These are phyloP conservation scores for Melipona quadrifasciata DNA, from an alignment of 1,140 invertebrate genomes.

Conservation along the genomic window DNA sequence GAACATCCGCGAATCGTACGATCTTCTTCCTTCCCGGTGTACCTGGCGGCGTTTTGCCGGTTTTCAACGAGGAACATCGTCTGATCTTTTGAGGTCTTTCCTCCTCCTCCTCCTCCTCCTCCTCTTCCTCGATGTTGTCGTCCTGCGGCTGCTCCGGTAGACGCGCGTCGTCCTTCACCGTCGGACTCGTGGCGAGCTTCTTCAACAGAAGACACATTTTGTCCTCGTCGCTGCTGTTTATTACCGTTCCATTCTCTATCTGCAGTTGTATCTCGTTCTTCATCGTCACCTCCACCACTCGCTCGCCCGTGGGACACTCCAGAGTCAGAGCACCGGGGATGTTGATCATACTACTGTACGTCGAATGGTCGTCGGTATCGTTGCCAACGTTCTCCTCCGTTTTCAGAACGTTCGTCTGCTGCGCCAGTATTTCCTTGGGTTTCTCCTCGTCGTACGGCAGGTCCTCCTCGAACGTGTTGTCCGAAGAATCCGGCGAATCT, in stretches of 20 bases:
- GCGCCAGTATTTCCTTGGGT: background rate
- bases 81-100: slow-evolving; percentile 85
- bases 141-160: slow-evolving; percentile 64
- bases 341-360: slow-evolving; percentile 62
- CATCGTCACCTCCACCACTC: slow-evolving; percentile 29
- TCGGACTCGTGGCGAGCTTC: slow-evolving; percentile 51
- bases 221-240: slow-evolving; percentile 49
- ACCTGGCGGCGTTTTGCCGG: slow-evolving; percentile 94
- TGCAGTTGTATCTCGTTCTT: slow-evolving; percentile 61
- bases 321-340: slow-evolving; percentile 57
- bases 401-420: slow-evolving; percentile 1
- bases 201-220: slow-evolving; percentile 60
- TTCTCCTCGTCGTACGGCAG: slow-evolving; percentile 1
- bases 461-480: background rate
- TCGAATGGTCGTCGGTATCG: slow-evolving; percentile 80
- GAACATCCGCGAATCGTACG: slow-evolving; percentile 96
- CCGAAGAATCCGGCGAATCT: slow-evolving; percentile 4
- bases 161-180: slow-evolving; percentile 52
- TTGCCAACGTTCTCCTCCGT: slow-evolving; percentile 50
- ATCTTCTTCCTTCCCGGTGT: slow-evolving; percentile 95
- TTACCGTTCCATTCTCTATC: slow-evolving; percentile 46
- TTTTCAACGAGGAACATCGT: slow-evolving; percentile 93
- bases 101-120: slow-evolving; percentile 67
- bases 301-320: slow-evolving; percentile 49
- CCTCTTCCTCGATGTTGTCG: slow-evolving; percentile 67